A percentile compares a stretch with the other conserved stretches of the same genome.
These are phyloP conservation scores for Pteropus alecto DNA, from an alignment of 2,113 vertebrate species.

Conservation along the genomic window DNA sequence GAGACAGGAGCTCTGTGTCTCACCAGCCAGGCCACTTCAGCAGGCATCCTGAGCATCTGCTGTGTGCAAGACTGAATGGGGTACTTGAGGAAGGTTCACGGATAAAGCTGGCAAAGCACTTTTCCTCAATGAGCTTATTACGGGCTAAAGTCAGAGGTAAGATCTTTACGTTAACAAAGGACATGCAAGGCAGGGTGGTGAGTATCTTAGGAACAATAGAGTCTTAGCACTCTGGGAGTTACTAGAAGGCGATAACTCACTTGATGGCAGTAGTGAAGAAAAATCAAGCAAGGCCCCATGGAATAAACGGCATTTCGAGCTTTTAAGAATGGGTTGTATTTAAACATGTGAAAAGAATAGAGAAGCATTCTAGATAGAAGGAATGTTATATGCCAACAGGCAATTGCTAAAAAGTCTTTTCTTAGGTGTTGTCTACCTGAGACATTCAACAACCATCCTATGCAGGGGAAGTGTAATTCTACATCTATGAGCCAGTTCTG, in stretches of 20 bases:
- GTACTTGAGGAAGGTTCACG: not conserved
- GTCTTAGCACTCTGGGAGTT: not conserved
- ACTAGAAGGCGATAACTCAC: not conserved
- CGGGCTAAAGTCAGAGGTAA: not conserved
- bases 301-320: not conserved
- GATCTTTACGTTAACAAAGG: not conserved
- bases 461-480: not conserved
- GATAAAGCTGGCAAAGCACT: not conserved
- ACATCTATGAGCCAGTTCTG: not conserved
- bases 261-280: not conserved
- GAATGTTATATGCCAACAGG: not conserved
- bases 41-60: not conserved
- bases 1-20: not conserved
- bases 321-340: not conserved
- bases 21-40: not conserved
- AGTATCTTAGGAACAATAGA: not conserved
- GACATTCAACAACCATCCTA: not conserved
- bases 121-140: not conserved
- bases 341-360: not conserved
- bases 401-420: not conserved
- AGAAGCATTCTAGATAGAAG: not conserved
- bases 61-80: not conserved
- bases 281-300: not conserved
- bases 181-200: not conserved
- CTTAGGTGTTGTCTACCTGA: not conserved